Evolutionary conservation across 2,113 vertebrate genomes (phyloP), one percentile per base, ranked within the genome.

Genomic region (Orycteropus afer): DNA sequence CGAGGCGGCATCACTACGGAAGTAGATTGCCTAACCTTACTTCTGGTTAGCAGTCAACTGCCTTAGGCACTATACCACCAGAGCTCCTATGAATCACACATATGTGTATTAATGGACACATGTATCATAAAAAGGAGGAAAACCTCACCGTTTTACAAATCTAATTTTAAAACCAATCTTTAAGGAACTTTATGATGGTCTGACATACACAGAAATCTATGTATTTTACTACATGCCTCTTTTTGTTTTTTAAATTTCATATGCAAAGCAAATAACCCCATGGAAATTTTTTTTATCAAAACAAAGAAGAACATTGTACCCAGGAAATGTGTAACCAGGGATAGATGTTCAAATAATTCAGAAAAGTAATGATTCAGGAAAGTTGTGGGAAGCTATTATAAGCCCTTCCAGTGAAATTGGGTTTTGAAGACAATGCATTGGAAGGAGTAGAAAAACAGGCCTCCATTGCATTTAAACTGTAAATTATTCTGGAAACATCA

Each of bases 251-350:
- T 34, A 79, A 47, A 37, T 71, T 87, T 78, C 12, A 49, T 27
- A 59, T 93, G 47, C 47, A 27, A 84, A 79, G 11, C 51, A 95
- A 65, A 69, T 2, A 42, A 32, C 73, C 0, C 15, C 45, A 4
- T 23, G n/a, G 63, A 57, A 86, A 77, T 18, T 71, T 47, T 85
- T 91, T 89, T 81, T 47, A 73, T 63, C 9, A 57, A 95, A 88
- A 27, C 37, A 40, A 84, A 67, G 40, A 29, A 32, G 25, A 80
- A 53, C 32, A 12, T 53, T 65, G 11, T 40, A 29, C 25, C 55
- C 5, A 11, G 40, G 51, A 1, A 91, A 69, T 13, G 32, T 47
- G 18, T 74, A 84, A 67, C 32, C 47, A 55, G 51, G 18, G 69
- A n/a, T 1, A 71, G 22, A 81, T 18, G 85, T 23, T 49, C 3